Percentiles rank a stretch among this genome's conserved stretches.
Evolutionary conservation across 1,140 invertebrate species (phyloP).

Genomic region (Neodiprion lecontei): DNA sequence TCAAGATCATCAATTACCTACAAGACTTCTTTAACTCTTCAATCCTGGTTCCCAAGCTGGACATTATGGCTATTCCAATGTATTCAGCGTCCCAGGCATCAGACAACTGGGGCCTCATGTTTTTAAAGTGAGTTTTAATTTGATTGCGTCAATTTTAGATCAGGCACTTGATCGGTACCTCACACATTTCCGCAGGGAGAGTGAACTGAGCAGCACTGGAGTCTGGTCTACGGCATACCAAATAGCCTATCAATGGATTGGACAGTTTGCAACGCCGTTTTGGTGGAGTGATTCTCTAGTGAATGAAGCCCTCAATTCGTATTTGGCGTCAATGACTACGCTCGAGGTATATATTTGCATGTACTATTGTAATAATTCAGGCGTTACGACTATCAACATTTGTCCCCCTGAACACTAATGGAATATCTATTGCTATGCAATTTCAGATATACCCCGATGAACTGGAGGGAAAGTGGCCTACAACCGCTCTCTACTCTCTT

Average conservation of each 20-base stretch:
- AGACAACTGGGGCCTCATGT: constrained; percentile 79
- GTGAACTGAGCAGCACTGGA: constrained; percentile 67
- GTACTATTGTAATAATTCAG: constrained; percentile 7
- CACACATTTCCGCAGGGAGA: constrained; percentile 65
- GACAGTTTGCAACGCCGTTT: constrained; percentile 72
- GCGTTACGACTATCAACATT: not conserved
- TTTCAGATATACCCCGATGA: constrained; percentile 71
- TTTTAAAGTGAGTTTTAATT: constrained; percentile 71
- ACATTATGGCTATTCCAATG: constrained; percentile 85
- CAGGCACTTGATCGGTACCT: constrained; percentile 8
- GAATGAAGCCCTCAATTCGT: constrained; percentile 76
- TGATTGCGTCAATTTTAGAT: not conserved
- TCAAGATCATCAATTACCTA: constrained; percentile 69
- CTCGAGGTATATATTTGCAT: constrained; percentile 62
- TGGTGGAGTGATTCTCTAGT: constrained; percentile 75
- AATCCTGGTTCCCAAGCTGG: constrained; percentile 77
- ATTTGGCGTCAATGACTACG: constrained; percentile 72
- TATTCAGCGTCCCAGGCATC: constrained; percentile 73
- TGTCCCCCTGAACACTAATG: too few relatives aligned
- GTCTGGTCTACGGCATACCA: constrained; percentile 71
- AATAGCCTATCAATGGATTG: constrained; percentile 78
- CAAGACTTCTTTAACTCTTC: constrained; percentile 74
- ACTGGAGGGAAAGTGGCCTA: constrained; percentile 77
- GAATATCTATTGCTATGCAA: constrained; percentile 1
- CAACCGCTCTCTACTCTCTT: constrained; percentile 75